Evolutionary conservation across 2,888 invertebrate species (phyloP), one percentile per base, ranked within the genome.

Genomic region (Priocnemis perturbator): DNA sequence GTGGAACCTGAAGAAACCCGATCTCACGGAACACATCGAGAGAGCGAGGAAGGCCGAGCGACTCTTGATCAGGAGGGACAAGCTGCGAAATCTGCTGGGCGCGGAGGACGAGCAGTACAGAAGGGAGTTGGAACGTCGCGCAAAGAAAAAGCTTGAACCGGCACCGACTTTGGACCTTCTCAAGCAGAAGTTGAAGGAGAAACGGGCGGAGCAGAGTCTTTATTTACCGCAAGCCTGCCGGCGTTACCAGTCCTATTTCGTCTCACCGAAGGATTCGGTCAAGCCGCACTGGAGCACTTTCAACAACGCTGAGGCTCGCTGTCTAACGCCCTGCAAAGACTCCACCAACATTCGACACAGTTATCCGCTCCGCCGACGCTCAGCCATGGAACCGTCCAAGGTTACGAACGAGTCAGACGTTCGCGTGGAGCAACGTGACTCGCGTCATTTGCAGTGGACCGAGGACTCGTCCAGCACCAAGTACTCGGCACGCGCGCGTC

Each of bases 131-230:
- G 76, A 81, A 3, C 69, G 79, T n/a, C 70, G 61, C 3, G 63
- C 21, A 17, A 30, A 21, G 21, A 73, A 69, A 58, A 69, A 60
- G 21, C 63, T 60, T 0, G 63, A 65, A 5, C 70, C 69, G 7
- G 77, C 75, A 15, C 56, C 69, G 7, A 72, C 83, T 1, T 68
- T 85, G 52, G 83, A 85, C 50, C 71, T 63, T 4, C 56, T 87
- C n/a, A 74, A 65, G 20, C 77, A 81, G n/a, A 83, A 79, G 64
- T 64, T 86, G 17, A 71, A 78, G 37, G 83, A 85, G 60, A 84
- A 81, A 70, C 79, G 74, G 5, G 78, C 81, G 2, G 87, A 87
- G 50, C 76, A 82, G n/a, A 81, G 76, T 69, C 75, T 87, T 1
- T 87, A 86, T 62, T 65, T 78, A 20, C 86, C 87, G 0, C 72